These are phyloP conservation scores for Halcyon senegalensis DNA, from an alignment of 2,113 vertebrate species.

Conservation along the genomic window DNA sequence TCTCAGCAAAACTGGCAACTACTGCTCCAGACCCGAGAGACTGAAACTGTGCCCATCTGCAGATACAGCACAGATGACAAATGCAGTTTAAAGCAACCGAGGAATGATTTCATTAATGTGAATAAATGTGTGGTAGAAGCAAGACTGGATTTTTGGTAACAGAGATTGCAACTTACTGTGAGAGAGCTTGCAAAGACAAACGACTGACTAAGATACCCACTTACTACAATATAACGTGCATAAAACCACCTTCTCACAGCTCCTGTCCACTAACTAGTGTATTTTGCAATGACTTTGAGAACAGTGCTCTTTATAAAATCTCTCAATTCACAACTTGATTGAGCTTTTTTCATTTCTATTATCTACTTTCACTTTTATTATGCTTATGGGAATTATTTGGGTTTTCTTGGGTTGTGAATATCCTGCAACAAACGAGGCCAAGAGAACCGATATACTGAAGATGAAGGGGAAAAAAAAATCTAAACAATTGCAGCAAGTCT, in stretches of 20 bases:
- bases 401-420: neutral
- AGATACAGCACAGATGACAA: neutral
- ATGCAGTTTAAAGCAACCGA: neutral
- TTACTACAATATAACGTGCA: fast-evolving
- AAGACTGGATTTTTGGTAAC: neutral
- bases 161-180: neutral
- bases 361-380: neutral
- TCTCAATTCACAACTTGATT: neutral
- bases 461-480: neutral
- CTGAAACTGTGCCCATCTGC: neutral
- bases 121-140: neutral
- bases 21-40: neutral
- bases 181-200: neutral
- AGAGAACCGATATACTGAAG: neutral
- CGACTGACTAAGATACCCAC: neutral
- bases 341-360: neutral
- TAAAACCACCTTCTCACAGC: neutral
- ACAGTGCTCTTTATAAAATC: neutral
- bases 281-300: neutral
- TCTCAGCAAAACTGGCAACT: neutral
- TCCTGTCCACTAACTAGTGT: neutral
- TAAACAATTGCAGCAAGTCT: neutral
- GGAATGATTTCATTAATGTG: neutral
- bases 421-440: neutral
- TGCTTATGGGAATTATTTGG: neutral